Conservation (phyloP, 2,113 vertebrate genomes). For the Xenopus laevis region DNA sequence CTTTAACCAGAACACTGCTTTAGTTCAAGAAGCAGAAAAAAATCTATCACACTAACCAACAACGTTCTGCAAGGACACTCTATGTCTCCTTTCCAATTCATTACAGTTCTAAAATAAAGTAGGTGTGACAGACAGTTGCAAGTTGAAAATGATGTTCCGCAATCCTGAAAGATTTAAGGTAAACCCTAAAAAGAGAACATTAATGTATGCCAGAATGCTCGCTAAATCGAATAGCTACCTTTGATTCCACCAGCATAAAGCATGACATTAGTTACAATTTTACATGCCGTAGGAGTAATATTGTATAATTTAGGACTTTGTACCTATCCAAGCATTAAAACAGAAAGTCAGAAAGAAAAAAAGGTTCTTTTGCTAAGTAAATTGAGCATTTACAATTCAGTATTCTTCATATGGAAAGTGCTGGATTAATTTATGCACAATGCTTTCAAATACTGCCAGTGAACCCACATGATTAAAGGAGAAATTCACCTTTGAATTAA, state of each 20-base stretch:
- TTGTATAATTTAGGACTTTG: conserved; percentile 17
- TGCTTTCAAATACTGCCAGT: background rate
- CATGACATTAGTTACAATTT: background rate
- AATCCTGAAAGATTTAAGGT: conserved; percentile 25
- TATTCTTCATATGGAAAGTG: background rate
- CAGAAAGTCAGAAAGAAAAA: background rate
- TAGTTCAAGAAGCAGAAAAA: conserved; percentile 6
- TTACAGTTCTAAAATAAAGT: conserved; percentile 39
- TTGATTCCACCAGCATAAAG: background rate
- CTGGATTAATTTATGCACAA: no score
- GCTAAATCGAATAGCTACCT: background rate
- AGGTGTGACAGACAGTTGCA: conserved; percentile 38
- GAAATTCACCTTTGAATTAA: background rate
- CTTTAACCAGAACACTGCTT: conserved; percentile 3
- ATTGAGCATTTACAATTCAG: background rate
- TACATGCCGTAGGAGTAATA: conserved; percentile 2
- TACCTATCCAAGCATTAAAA: conserved; percentile 7
- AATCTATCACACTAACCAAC: background rate
- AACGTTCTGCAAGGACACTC: conserved; percentile 39
- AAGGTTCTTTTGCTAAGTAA: background rate
- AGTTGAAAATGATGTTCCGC: conserved; percentile 36
- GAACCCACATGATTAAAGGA: background rate
- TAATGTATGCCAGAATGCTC: conserved; percentile 24
- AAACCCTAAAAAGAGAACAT: conserved; percentile 34
- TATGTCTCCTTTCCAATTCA: conserved; percentile 33